Evolutionary conservation across 2,797 vertebrate genomes (phyloP).

Genomic region (Ara ararauna): DNA sequence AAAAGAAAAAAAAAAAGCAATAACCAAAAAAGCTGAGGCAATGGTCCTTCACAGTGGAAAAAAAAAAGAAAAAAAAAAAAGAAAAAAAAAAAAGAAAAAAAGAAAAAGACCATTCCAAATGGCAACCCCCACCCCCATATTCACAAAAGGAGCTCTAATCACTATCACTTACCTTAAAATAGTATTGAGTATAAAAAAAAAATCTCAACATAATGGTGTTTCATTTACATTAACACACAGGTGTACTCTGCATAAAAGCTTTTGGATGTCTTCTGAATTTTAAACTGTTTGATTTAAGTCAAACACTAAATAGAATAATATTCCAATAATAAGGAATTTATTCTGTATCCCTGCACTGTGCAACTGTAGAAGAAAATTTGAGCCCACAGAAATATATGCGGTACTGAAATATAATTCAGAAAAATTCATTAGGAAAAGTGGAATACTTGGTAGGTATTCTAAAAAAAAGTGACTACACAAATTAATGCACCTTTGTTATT

Average conservation of each 20-base stretch:
- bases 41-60: constrained; percentile 65
- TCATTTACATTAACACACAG: constrained; percentile 49
- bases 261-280: constrained; percentile 47
- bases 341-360: constrained; percentile 27
- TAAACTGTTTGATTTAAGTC: constrained; percentile 29
- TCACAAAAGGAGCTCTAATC: constrained; percentile 91
- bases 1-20: constrained; percentile 75
- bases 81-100: constrained; percentile 22
- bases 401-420: constrained; percentile 54
- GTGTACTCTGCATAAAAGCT: not conserved
- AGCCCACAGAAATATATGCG: constrained; percentile 50
- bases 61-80: not conserved
- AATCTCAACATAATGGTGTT: constrained; percentile 56
- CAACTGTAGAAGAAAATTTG: constrained; percentile 61
- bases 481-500: not conserved
- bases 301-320: constrained; percentile 58
- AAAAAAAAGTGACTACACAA: not conserved
- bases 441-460: constrained; percentile 60
- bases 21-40: constrained; percentile 70
- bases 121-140: constrained; percentile 80
- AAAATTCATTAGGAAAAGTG: constrained; percentile 56
- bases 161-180: constrained; percentile 60
- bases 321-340: constrained; percentile 52
- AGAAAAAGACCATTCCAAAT: constrained; percentile 83
- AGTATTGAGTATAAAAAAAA: constrained; percentile 10